These are phyloP conservation scores for Ctena decussata DNA, from an alignment of 2,888 invertebrate species.

Conservation along the genomic window DNA sequence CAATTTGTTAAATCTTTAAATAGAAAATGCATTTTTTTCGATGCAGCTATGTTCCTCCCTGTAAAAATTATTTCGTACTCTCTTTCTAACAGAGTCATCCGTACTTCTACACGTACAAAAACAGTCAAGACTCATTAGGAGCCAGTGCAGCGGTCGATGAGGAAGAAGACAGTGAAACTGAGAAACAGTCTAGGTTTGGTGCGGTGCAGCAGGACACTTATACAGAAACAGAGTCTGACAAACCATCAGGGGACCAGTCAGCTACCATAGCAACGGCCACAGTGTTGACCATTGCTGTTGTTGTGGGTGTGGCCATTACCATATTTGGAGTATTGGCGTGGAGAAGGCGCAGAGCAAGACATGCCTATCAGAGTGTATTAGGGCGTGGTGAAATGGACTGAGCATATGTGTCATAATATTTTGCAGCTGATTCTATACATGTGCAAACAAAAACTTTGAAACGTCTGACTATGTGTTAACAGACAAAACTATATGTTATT, in stretches of 20 bases:
- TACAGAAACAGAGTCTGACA: neutral
- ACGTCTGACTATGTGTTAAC: no score
- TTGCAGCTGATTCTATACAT: no score
- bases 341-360: neutral
- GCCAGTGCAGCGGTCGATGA: neutral
- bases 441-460: no score
- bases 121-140: slow-evolving; percentile 9
- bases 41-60: no score
- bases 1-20: no score
- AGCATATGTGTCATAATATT: no score
- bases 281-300: neutral
- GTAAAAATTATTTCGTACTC: no score
- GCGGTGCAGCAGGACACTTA: neutral
- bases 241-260: neutral
- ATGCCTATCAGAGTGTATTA: no score
- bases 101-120: slow-evolving; percentile 58
- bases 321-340: neutral
- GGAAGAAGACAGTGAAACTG: neutral
- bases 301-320: neutral
- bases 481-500: no score
- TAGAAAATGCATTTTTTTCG: no score
- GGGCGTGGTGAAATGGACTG: no score
- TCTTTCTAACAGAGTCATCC: slow-evolving; percentile 45
- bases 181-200: neutral
- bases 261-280: neutral